phyloP scores from a whole-genome alignment of 2,113 vertebrate species.

The Himantopus leucocephalus region DNA sequence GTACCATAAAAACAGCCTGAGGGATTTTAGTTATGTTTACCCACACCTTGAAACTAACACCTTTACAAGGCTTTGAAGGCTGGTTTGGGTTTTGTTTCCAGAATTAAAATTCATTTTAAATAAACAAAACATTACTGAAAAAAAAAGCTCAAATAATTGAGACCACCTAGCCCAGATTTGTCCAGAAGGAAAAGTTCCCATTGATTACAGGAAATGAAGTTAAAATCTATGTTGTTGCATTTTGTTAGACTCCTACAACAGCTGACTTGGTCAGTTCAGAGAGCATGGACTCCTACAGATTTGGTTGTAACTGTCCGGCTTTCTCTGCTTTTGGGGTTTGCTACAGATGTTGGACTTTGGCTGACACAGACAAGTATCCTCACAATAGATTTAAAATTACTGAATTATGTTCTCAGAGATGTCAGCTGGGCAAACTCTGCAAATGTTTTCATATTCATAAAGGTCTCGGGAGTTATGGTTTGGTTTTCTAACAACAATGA shows the following conservation, averaged over 20 bases:
- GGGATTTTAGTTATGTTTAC: not conserved
- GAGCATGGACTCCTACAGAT: fast-evolving
- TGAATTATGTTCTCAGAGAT: not conserved
- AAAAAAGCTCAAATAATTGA: not conserved
- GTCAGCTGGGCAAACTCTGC: not conserved
- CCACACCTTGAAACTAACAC: not conserved
- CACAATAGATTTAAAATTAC: not conserved
- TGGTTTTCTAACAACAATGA: not conserved
- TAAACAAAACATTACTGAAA: not conserved
- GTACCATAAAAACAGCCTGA: not conserved
- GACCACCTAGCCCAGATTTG: fast-evolving
- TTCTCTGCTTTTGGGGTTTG: not conserved
- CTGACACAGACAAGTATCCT: not conserved
- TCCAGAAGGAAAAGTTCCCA: not conserved
- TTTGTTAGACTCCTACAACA: not conserved
- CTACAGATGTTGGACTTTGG: not conserved
- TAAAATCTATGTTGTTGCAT: not conserved
- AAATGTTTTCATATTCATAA: not conserved
- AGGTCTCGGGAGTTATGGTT: not conserved
- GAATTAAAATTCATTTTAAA: not conserved
- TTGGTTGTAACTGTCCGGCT: not conserved
- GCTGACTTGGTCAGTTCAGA: not conserved
- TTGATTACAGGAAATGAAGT: fast-evolving
- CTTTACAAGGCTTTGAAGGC: not conserved
- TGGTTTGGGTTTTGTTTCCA: not conserved